Percentiles rank a stretch among this genome's conserved stretches.
Conservation (phyloP, 2,888 invertebrate species). For the Pandemis cinnamomeana region DNA sequence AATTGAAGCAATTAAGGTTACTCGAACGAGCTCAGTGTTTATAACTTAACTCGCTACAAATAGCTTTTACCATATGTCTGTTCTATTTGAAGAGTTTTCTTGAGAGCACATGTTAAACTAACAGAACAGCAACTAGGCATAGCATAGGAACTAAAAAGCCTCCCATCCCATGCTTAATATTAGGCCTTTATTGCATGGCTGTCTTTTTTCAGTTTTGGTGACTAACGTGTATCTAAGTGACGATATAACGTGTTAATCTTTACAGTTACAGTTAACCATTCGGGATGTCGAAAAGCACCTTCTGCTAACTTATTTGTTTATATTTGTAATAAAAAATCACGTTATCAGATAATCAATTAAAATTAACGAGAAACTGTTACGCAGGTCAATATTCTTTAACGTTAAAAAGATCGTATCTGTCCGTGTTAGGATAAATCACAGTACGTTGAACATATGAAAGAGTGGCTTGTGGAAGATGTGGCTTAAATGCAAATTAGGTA, state of each 20-base stretch:
- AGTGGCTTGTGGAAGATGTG: slow-evolving; percentile 20
- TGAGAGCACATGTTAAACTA: neutral
- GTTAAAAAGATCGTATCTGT: slow-evolving; percentile 59
- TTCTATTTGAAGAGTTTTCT: neutral
- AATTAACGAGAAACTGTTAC: slow-evolving; percentile 33
- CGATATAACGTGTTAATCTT: neutral
- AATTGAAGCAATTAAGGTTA: slow-evolving; percentile 83
- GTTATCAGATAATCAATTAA: slow-evolving; percentile 51
- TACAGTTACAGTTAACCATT: neutral
- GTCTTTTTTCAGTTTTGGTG: no score
- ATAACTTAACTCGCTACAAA: slow-evolving; percentile 12
- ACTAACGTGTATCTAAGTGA: neutral
- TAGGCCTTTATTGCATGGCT: no score
- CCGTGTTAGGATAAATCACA: slow-evolving; percentile 59
- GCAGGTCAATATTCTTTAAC: slow-evolving; percentile 44
- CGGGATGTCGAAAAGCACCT: neutral
- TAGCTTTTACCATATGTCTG: neutral
- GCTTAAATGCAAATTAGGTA: slow-evolving; percentile 54
- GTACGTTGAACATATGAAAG: slow-evolving; percentile 51
- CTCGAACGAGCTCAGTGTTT: slow-evolving; percentile 50
- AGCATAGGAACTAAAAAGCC: no score
- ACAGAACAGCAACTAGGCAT: no score
- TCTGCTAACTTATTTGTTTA: slow-evolving; percentile 54
- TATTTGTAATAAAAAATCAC: slow-evolving; percentile 48
- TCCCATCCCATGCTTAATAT: no score